Evolutionary conservation across 2,113 vertebrate genomes (phyloP).

Genomic region (Lepus europaeus): DNA sequence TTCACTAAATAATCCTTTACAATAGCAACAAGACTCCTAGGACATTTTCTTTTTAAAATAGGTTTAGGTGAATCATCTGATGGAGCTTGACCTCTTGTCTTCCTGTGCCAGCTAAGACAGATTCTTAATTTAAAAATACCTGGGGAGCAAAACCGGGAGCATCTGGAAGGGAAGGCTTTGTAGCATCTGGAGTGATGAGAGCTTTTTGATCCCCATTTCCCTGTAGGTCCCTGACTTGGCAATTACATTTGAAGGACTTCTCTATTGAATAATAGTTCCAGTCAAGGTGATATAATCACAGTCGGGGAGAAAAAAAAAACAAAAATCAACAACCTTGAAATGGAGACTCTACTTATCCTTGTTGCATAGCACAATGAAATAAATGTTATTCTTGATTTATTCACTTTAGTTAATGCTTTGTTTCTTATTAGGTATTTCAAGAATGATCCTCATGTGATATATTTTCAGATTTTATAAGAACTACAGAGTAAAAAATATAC

Average conservation of each 20-base stretch:
- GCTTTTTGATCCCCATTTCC: constrained; percentile 82
- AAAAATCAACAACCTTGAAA: constrained; percentile 18
- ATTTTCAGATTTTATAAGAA: neutral
- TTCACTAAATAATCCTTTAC: constrained; percentile 80
- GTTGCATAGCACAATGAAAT: constrained; percentile 14
- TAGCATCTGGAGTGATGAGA: constrained; percentile 82
- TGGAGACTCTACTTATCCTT: neutral
- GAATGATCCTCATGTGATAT: neutral
- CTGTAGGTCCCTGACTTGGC: constrained; percentile 80
- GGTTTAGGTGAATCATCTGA: constrained; percentile 80
- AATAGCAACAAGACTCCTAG: constrained; percentile 70
- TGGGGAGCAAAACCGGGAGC: constrained; percentile 74
- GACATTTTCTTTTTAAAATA: constrained; percentile 66
- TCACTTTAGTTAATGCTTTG: neutral
- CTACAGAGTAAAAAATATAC: neutral
- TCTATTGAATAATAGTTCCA: constrained; percentile 77
- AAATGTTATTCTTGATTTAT: neutral
- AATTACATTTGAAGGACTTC: constrained; percentile 83
- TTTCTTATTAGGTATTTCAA: neutral
- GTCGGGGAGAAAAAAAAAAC: neutral
- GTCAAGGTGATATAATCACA: constrained; percentile 75
- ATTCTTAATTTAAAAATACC: constrained; percentile 83
- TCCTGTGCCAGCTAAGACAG: constrained; percentile 73
- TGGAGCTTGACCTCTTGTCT: constrained; percentile 80
- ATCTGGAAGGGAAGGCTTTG: constrained; percentile 82